phyloP scores from a whole-genome alignment of 2,888 invertebrate species.

The Epirrita christyi region DNA sequence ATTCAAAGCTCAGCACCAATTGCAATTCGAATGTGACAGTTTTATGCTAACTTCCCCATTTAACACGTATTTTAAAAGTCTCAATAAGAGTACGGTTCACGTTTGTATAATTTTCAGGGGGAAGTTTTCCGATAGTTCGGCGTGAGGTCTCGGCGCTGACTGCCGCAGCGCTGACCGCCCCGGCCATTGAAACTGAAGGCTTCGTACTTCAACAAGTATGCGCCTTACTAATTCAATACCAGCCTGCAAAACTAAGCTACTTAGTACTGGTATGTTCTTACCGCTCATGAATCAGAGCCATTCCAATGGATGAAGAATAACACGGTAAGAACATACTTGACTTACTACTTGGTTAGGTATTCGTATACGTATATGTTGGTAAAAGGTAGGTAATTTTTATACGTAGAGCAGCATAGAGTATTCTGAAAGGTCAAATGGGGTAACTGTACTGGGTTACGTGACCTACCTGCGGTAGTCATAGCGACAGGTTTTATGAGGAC shows the following conservation, averaged over 20 bases:
- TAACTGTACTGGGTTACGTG: constrained; percentile 24
- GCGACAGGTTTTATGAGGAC: constrained; percentile 25
- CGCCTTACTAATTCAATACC: constrained; percentile 20
- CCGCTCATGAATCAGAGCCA: constrained; percentile 16
- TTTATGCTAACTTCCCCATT: constrained; percentile 4
- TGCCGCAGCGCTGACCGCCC: constrained; percentile 49
- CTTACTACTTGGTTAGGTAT: no score
- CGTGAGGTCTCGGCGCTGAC: constrained; percentile 51
- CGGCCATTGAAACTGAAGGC: constrained; percentile 35
- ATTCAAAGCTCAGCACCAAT: constrained; percentile 22
- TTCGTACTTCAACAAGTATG: constrained; percentile 47
- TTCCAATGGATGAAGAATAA: constrained; percentile 13
- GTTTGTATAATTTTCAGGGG: constrained; percentile 19
- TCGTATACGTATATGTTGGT: not conserved
- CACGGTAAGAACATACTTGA: not conserved
- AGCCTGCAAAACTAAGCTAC: not conserved
- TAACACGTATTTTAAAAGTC: constrained; percentile 14
- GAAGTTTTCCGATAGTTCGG: constrained; percentile 20
- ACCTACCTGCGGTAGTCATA: constrained; percentile 31
- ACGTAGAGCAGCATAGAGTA: constrained; percentile 1
- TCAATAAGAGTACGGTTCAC: constrained; percentile 26
- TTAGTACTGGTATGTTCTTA: constrained; percentile 3
- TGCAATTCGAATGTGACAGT: constrained; percentile 13
- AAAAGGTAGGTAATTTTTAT: not conserved
- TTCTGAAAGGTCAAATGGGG: constrained; percentile 23